Conservation (phyloP, 2,888 invertebrate genomes). For the Muschampia plurimacula region DNA sequence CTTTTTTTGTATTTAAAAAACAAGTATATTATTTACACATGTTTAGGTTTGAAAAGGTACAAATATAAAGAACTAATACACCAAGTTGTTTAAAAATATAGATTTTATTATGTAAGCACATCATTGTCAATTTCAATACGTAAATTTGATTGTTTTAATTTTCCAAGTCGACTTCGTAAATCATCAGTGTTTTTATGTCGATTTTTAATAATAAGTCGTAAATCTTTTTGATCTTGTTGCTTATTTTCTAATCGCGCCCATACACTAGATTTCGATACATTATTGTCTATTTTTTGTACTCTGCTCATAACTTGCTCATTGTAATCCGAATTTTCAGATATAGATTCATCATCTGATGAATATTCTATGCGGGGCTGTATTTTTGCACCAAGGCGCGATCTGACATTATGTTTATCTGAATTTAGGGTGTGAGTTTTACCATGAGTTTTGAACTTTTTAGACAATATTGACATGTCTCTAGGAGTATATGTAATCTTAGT, state of each 20-base stretch:
- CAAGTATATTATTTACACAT: no score
- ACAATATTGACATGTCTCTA: slow-evolving; percentile 63
- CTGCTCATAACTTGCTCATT: slow-evolving; percentile 77
- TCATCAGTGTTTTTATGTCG: slow-evolving; percentile 64
- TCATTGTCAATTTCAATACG: slow-evolving; percentile 81
- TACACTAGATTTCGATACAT: slow-evolving; percentile 72
- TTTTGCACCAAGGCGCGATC: slow-evolving; percentile 72
- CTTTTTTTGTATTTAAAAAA: no score
- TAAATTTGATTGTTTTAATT: slow-evolving; percentile 72
- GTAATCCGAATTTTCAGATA: slow-evolving; percentile 62
- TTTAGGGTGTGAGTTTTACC: slow-evolving; percentile 44
- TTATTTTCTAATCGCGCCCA: slow-evolving; percentile 84
- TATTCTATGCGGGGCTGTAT: slow-evolving; percentile 52
- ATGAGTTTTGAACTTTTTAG: slow-evolving; percentile 71
- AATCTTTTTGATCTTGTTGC: slow-evolving; percentile 61
- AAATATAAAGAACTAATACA: background rate
- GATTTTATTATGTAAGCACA: slow-evolving; percentile 30
- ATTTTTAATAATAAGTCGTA: slow-evolving; percentile 69
- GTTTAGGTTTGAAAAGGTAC: no score
- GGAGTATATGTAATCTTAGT: slow-evolving; percentile 61
- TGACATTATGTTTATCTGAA: slow-evolving; percentile 54
- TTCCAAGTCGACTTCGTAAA: slow-evolving; percentile 69
- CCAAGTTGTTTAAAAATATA: slow-evolving; percentile 3
- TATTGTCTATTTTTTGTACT: slow-evolving; percentile 75
- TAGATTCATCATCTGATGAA: slow-evolving; percentile 61